phyloP scores from a whole-genome alignment of 1,140 invertebrate genomes.

The Lysiphlebus fabarum region DNA sequence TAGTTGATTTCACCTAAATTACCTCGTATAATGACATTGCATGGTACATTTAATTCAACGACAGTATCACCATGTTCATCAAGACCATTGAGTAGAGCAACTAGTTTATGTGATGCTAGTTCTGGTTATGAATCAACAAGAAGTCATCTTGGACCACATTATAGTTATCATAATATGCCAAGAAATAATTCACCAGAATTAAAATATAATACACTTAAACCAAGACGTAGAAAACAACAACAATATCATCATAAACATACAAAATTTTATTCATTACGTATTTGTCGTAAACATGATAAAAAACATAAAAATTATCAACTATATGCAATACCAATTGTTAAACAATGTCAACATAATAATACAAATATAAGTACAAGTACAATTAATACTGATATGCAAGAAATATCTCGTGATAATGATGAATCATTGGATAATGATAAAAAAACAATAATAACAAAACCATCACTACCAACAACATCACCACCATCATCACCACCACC shows the following conservation, averaged over 20 bases:
- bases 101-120: slow-evolving; percentile 48
- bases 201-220: slow-evolving; percentile 47
- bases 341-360: slow-evolving; percentile 44
- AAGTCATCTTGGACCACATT: slow-evolving; percentile 55
- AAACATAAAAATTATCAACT: slow-evolving; percentile 42
- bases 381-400: slow-evolving; percentile 3
- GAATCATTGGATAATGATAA: too few species aligned
- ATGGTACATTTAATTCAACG: slow-evolving; percentile 47
- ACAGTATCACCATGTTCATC: slow-evolving; percentile 42
- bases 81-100: slow-evolving; percentile 49
- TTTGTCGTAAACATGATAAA: slow-evolving; percentile 41
- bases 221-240: slow-evolving; percentile 44
- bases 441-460: too few species aligned
- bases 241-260: slow-evolving; percentile 44
- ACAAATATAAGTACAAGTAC: slow-evolving; percentile 19
- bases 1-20: slow-evolving; percentile 51
- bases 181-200: slow-evolving; percentile 47
- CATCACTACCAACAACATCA: too few species aligned
- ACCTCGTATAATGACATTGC: slow-evolving; percentile 51
- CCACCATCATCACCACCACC: background rate
- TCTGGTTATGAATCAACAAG: slow-evolving; percentile 64
- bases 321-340: slow-evolving; percentile 53
- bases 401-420: too few species aligned
- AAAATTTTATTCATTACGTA: slow-evolving; percentile 47
- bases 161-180: slow-evolving; percentile 47